phyloP scores from a whole-genome alignment of 2,888 invertebrate species.

The Ochropleura plecta region DNA sequence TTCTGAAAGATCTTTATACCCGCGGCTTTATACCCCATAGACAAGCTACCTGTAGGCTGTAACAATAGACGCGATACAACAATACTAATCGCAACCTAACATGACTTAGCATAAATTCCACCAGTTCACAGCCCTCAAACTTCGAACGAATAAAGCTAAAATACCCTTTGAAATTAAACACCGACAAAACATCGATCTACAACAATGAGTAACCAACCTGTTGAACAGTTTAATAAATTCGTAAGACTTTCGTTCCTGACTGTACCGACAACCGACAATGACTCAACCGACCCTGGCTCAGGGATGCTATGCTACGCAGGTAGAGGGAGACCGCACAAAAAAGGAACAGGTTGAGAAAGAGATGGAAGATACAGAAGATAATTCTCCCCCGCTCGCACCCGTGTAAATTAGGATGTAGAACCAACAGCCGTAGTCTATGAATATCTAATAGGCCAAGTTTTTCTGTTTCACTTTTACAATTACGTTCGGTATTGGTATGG shows the following conservation, averaged over 20 bases:
- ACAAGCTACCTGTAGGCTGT: background rate
- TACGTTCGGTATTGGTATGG: slow-evolving; percentile 1
- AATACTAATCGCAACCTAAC: slow-evolving; percentile 15
- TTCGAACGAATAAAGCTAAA: slow-evolving; percentile 45
- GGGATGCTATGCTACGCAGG: slow-evolving; percentile 71
- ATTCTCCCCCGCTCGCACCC: slow-evolving; percentile 55
- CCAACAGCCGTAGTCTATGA: slow-evolving; percentile 59
- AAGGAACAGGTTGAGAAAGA: slow-evolving; percentile 75
- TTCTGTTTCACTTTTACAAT: slow-evolving; percentile 53
- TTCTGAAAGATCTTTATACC: background rate
- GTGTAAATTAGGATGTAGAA: slow-evolving; percentile 65
- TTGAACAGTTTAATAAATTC: slow-evolving; percentile 68
- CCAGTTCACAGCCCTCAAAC: slow-evolving; percentile 34
- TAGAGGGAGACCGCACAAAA: slow-evolving; percentile 71
- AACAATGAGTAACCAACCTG: slow-evolving; percentile 68
- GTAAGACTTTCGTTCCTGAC: slow-evolving; percentile 65
- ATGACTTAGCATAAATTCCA: slow-evolving; percentile 50
- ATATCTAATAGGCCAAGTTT: slow-evolving; percentile 60
- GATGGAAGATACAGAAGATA: slow-evolving; percentile 48
- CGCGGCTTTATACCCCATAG: background rate
- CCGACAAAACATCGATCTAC: slow-evolving; percentile 58
- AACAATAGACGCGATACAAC: background rate
- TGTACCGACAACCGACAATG: slow-evolving; percentile 68
- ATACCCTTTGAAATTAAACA: slow-evolving; percentile 62
- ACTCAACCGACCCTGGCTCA: slow-evolving; percentile 66